phyloP scores from a whole-genome alignment of 2,888 invertebrate genomes.

The Vanessa cardui region DNA sequence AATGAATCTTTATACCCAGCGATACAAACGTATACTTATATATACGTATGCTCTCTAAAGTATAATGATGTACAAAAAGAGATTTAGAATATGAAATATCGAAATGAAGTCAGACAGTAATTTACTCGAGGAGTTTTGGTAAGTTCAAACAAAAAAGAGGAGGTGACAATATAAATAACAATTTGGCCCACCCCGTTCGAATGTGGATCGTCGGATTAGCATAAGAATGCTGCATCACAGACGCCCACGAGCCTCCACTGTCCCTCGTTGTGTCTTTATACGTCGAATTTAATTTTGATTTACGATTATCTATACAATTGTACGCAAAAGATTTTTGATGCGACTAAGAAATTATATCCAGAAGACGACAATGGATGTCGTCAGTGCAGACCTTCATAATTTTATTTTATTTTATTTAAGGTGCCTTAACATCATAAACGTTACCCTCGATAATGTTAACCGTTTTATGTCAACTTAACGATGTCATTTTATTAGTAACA shows the following conservation, averaged over 20 bases:
- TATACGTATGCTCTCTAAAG: not conserved
- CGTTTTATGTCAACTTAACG: slow-evolving; percentile 33
- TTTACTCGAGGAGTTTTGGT: slow-evolving; percentile 64
- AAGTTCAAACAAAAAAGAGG: slow-evolving; percentile 68
- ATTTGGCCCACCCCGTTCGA: slow-evolving; percentile 81
- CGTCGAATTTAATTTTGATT: slow-evolving; percentile 82
- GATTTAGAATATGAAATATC: slow-evolving; percentile 30
- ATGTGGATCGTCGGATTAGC: slow-evolving; percentile 78
- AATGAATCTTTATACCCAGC: too few relatives aligned
- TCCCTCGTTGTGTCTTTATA: slow-evolving; percentile 79
- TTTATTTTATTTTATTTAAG: slow-evolving; percentile 34
- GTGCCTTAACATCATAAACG: slow-evolving; percentile 34
- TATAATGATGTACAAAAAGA: slow-evolving; percentile 3
- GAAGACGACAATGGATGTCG: slow-evolving; percentile 34
- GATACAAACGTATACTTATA: not conserved
- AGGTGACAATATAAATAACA: slow-evolving; percentile 83
- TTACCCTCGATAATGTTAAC: slow-evolving; percentile 30
- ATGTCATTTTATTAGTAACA: slow-evolving; percentile 36
- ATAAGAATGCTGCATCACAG: slow-evolving; percentile 79
- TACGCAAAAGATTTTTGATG: slow-evolving; percentile 67
- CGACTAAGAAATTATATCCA: slow-evolving; percentile 38
- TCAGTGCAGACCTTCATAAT: slow-evolving; percentile 34
- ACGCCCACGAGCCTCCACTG: slow-evolving; percentile 74
- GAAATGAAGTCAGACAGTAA: slow-evolving; percentile 64
- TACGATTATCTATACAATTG: slow-evolving; percentile 75